These are phyloP conservation scores for Microctenopoma stevenorrisi DNA, from an alignment of 2,797 vertebrate species.

Conservation along the genomic window DNA sequence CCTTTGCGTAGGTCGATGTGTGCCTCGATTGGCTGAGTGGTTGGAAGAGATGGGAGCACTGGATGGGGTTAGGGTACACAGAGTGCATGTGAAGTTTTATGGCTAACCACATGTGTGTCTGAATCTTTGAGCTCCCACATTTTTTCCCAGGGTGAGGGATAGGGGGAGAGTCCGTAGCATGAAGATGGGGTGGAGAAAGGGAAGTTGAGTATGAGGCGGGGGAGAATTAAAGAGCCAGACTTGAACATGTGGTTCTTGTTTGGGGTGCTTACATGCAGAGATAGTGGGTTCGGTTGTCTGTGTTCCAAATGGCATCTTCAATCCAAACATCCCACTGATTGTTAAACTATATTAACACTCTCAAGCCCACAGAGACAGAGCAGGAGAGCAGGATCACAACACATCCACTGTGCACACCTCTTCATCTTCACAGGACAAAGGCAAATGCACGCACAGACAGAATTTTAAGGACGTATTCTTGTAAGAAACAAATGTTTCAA, in stretches of 20 bases:
- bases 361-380: constrained; percentile 50
- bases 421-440: constrained; percentile 28
- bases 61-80: constrained; percentile 56
- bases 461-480: constrained; percentile 28
- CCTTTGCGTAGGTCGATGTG: constrained; percentile 53
- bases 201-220: constrained; percentile 45
- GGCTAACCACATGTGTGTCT: constrained; percentile 84
- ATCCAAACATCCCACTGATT: constrained; percentile 80
- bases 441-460: not conserved
- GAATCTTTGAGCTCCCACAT: constrained; percentile 75
- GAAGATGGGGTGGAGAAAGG: constrained; percentile 61
- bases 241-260: constrained; percentile 84
- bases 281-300: constrained; percentile 75
- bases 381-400: constrained; percentile 42
- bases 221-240: constrained; percentile 51
- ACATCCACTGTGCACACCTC: constrained; percentile 39
- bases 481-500: constrained; percentile 9
- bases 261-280: constrained; percentile 68
- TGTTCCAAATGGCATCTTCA: constrained; percentile 71
- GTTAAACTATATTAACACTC: constrained; percentile 73
- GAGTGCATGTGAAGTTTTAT: constrained; percentile 82
- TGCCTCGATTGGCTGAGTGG: constrained; percentile 38
- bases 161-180: constrained; percentile 60
- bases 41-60: constrained; percentile 40
- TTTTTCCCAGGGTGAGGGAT: constrained; percentile 74